Base-by-base conservation (phyloP, 2,797 vertebrate species). In the Oreonectes daqikongensis region DNA sequence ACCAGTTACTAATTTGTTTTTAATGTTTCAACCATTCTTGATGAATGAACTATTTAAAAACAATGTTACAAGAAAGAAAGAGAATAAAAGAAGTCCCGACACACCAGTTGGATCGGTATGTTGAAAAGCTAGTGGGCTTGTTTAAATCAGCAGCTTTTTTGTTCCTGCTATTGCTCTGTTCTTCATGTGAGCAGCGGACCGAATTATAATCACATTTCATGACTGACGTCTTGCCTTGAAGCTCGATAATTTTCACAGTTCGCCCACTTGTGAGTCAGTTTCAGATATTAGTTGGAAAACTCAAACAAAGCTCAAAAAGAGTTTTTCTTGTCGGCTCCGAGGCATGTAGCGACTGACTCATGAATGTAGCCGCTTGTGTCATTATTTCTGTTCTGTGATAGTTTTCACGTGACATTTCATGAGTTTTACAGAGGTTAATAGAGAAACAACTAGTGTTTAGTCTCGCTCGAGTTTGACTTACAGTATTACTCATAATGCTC, bases 191-290 rank as follows among this genome's bases (percentile, higher is more conserved):
- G 50, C 64, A 48, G 42, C 26, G 73, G 52, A 48, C 64, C 6
- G 15, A 67, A 6, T 38, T 15, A 4, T 68, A 59, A 68, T 75
- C 28, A 26, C 38, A 59, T 75, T 68, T 67, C 28, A 24, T 57
- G 77, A 64, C 22, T 65, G 57, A 72, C 7, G 7, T 72, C 22
- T 35, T 53, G 67, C 38, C 40, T 78, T 48, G 18, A 72, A 72
- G 35, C 48, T 57, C 32, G 53, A 22, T 78, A 26, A 57, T 67
- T 64, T 42, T 35, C 65, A 69, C 53, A 48, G 28, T 38, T 50
- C 42, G 20, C 74, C 65, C 74, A 76, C 74, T 59, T 67, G 26
- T 68, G 64, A 75, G 64, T 75, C 63, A 44, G 48, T 57, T 67
- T 32, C 14, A 55, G 18, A 42, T 61, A 61, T 52, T 60, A 64